A percentile compares a stretch with the other conserved stretches of the same genome.
phyloP scores from a whole-genome alignment of 2,113 vertebrate genomes.

The Saguinus imperator region DNA sequence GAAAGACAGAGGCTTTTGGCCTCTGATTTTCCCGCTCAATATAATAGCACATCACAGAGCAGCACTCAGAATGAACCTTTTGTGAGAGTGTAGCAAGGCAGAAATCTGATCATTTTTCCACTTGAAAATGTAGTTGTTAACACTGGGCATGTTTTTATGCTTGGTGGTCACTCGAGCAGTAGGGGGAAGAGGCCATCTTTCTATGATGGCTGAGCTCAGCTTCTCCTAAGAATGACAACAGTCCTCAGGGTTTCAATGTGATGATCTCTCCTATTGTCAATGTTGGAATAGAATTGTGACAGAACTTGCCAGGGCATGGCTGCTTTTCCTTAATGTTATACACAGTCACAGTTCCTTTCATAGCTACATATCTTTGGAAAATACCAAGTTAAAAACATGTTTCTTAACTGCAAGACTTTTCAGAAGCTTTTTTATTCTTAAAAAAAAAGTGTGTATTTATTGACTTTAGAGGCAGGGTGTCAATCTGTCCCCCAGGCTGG shows the following conservation, averaged over 20 bases:
- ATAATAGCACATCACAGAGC: background rate
- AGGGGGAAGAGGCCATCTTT: background rate
- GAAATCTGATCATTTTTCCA: conserved; percentile 29
- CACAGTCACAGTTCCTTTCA: background rate
- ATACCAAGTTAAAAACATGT: background rate
- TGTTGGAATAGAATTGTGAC: background rate
- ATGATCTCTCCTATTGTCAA: background rate
- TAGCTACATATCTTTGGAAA: background rate
- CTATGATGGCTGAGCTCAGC: background rate
- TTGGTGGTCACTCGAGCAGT: background rate
- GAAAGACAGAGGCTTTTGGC: conserved; percentile 13
- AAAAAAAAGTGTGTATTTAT: no score
- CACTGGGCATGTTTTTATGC: background rate
- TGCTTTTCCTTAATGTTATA: background rate
- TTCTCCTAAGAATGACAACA: background rate
- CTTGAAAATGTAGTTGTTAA: conserved; percentile 25
- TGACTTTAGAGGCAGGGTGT: background rate
- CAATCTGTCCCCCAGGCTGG: background rate
- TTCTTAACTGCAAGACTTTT: conserved; percentile 8
- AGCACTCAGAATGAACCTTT: background rate
- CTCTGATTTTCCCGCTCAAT: background rate
- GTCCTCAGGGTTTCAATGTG: background rate
- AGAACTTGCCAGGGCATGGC: background rate
- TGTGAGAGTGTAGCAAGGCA: background rate
- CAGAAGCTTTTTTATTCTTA: background rate